Conservation (phyloP, 2,888 invertebrate genomes). For the Leptopilina drosophilae region DNA sequence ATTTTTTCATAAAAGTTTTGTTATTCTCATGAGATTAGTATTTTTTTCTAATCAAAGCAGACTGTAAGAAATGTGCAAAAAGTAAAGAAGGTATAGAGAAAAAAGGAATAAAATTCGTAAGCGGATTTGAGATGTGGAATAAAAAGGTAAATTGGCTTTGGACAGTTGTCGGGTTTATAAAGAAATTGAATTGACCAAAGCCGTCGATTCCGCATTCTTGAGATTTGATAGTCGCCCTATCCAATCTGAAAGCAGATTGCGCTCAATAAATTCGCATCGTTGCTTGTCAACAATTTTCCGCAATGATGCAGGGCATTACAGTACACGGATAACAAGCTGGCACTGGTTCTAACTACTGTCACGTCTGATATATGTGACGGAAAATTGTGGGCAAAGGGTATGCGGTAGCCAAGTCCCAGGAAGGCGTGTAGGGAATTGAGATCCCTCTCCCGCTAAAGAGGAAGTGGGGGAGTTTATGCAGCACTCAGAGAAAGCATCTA, state of each 20-base stretch:
- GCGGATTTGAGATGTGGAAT: neutral
- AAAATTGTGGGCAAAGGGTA: constrained; percentile 73
- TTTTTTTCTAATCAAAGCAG: no score
- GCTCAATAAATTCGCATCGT: constrained; percentile 54
- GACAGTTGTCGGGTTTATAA: neutral
- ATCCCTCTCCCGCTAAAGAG: constrained; percentile 18
- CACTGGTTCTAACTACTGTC: constrained; percentile 76
- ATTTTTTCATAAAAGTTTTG: no score
- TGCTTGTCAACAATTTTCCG: constrained; percentile 59
- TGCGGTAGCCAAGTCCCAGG: constrained; percentile 43
- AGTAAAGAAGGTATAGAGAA: neutral
- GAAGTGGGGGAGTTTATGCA: constrained; percentile 4
- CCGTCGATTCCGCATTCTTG: constrained; percentile 35
- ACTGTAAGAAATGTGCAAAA: no score
- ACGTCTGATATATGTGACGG: constrained; percentile 76
- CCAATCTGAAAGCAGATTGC: constrained; percentile 19
- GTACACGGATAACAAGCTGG: constrained; percentile 75
- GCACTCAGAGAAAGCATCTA: constrained; percentile 35
- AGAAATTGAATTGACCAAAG: neutral
- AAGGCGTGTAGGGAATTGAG: constrained; percentile 10
- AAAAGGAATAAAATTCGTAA: neutral
- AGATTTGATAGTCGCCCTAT: constrained; percentile 14
- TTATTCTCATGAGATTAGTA: no score
- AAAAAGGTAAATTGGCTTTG: constrained; percentile 18
- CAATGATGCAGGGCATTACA: constrained; percentile 55